Evolutionary conservation across 1,140 invertebrate genomes (phyloP), one percentile per base, ranked within the genome.

Genomic region (Ips nitidus): DNA sequence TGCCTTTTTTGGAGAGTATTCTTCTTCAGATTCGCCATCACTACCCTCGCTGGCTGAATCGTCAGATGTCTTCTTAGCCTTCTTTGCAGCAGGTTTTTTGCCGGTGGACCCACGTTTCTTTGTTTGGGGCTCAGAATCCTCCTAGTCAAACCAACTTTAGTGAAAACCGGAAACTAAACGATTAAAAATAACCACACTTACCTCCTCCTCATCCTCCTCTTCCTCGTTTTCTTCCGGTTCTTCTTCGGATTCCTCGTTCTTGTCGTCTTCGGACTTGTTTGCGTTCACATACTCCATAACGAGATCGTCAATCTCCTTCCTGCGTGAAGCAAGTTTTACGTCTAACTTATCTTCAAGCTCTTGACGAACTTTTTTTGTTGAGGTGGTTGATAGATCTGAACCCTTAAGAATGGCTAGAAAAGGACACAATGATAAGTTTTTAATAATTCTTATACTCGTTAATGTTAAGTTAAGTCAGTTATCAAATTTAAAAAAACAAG

Each of bases 331-430:
- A 7, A 97, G 83, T 74, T 95, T 92, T 66, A 88, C 84, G 50
- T 89, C 89, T 6, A 95, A 83, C 77, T 92, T 91, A 69, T 91
- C 87, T 81, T 97, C 93, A 66, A 97, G 83, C 77, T 92, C 88
- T 81, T 91, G 89, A 41, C 94, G 88, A n/a, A 97, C 92, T 81
- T 94, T 94, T 76, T 96, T 97, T 1, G 93, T 90, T 6, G 94
- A 94, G 74, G 92, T 91, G 42, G 88, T 88, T 4, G 88, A 87
- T 5, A 96, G 83, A 79, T 96, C 91, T 2, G 94, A 93, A 83
- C 90, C 89, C 83, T 95, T 93, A 2, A 97, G 84, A 74, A 96
- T 94, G 61, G 87, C 93, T 95, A 79, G 39, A 86, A 43, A 59
- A 22, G 22, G 22, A 22, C 22, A 22, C 22, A 22, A 22, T 66